These are phyloP conservation scores for Melitaea cinxia DNA, from an alignment of 1,140 invertebrate species.

Conservation along the genomic window DNA sequence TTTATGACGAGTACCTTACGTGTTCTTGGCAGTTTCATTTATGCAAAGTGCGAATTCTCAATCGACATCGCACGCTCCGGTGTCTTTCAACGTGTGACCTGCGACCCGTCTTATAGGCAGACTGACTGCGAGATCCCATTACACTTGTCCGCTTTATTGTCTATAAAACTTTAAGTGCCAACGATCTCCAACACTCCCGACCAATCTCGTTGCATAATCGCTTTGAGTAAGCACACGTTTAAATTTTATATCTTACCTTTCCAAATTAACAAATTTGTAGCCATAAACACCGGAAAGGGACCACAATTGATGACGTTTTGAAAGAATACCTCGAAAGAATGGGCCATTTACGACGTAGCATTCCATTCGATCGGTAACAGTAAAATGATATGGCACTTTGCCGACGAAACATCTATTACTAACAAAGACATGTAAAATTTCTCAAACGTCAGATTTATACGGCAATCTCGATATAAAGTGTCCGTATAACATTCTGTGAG, in stretches of 20 bases:
- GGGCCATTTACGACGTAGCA: conserved; percentile 60
- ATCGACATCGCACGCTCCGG: conserved; percentile 41
- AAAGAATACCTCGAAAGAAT: conserved; percentile 43
- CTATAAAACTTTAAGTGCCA: conserved; percentile 59
- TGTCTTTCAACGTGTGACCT: conserved; percentile 55
- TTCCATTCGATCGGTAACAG: conserved; percentile 57
- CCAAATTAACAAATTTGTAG: conserved; percentile 44
- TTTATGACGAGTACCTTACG: conserved; percentile 10
- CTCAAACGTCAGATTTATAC: conserved; percentile 74
- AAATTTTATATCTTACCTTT: conserved; percentile 42
- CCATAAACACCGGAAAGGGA: conserved; percentile 55
- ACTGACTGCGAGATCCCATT: conserved; percentile 59
- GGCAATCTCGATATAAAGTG: conserved; percentile 55
- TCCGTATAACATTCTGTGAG: conserved; percentile 54
- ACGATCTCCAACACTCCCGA: conserved; percentile 48
- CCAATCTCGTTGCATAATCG: conserved; percentile 38
- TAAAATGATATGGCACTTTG: conserved; percentile 61
- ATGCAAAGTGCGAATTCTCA: conserved; percentile 37
- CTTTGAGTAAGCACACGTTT: conserved; percentile 37
- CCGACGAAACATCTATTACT: conserved; percentile 60
- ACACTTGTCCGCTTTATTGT: conserved; percentile 68
- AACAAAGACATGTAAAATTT: conserved; percentile 76
- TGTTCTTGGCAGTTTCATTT: conserved; percentile 29
- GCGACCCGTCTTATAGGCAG: conserved; percentile 57
- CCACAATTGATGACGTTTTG: conserved; percentile 32